Conservation (phyloP, 2,113 vertebrate genomes). For the Rhabdomys dilectus region DNA sequence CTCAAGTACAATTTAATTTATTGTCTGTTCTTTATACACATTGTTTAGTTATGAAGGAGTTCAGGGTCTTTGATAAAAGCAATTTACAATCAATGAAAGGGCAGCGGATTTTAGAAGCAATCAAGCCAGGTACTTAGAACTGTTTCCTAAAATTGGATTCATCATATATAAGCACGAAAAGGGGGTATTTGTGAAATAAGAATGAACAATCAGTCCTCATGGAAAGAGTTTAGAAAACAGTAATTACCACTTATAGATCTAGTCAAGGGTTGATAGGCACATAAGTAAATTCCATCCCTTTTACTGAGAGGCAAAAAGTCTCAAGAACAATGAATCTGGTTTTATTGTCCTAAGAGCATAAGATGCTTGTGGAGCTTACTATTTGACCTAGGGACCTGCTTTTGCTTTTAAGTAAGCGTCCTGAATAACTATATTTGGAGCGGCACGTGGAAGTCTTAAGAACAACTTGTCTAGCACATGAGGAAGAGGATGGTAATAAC, state of each 20-base stretch:
- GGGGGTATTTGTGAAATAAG: not conserved
- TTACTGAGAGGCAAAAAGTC: not conserved
- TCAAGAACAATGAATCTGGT: not conserved
- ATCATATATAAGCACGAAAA: not conserved
- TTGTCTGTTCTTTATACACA: not conserved
- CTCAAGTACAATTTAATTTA: not conserved
- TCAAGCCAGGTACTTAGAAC: not conserved
- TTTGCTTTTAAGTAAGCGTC: not conserved
- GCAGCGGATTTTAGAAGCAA: not conserved
- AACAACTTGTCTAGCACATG: not conserved
- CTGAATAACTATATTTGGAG: not conserved
- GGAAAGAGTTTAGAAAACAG: not conserved
- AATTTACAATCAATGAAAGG: constrained; percentile 28
- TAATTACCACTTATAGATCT: not conserved
- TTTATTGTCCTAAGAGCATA: not conserved
- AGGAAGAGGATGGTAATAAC: not conserved
- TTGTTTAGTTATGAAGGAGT: not conserved
- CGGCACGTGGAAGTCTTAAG: not conserved
- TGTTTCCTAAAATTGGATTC: not conserved
- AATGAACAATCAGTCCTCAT: not conserved
- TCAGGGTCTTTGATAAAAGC: not conserved
- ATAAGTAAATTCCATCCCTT: not conserved
- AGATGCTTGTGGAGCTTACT: not conserved
- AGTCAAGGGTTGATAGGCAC: not conserved
- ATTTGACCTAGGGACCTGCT: not conserved